Conservation (phyloP, 2,888 invertebrate genomes). For the Crioceris asparagi region DNA sequence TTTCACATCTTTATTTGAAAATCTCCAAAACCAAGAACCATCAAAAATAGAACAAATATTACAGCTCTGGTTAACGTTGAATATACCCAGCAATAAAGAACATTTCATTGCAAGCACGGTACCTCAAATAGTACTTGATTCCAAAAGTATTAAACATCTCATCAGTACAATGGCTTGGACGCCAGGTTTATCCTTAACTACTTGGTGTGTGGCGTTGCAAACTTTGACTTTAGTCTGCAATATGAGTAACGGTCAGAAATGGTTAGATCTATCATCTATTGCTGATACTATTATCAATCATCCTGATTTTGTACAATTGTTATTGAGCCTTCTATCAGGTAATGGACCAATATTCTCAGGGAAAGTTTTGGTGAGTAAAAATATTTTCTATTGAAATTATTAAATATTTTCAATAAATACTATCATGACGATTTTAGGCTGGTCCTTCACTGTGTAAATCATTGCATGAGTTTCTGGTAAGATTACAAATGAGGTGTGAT, state of each 20-base stretch:
- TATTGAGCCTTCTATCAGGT: slow-evolving; percentile 56
- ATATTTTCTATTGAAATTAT: neutral
- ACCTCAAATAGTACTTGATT: slow-evolving; percentile 55
- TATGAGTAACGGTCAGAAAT: slow-evolving; percentile 36
- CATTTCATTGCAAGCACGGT: slow-evolving; percentile 47
- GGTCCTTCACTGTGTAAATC: slow-evolving; percentile 68
- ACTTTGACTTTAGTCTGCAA: slow-evolving; percentile 64
- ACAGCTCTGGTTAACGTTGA: slow-evolving; percentile 65
- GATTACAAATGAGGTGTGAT: slow-evolving; percentile 57
- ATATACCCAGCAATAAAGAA: slow-evolving; percentile 49
- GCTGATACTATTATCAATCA: slow-evolving; percentile 54
- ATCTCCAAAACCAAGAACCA: slow-evolving; percentile 56
- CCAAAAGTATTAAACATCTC: slow-evolving; percentile 53
- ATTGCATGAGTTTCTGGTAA: slow-evolving; percentile 57
- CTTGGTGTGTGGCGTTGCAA: slow-evolving; percentile 72
- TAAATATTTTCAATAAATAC: neutral
- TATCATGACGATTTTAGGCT: slow-evolving; percentile 42
- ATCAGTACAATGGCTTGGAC: slow-evolving; percentile 56
- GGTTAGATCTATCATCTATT: slow-evolving; percentile 40
- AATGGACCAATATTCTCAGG: slow-evolving; percentile 45
- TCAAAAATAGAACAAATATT: slow-evolving; percentile 73
- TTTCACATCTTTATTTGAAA: slow-evolving; percentile 59
- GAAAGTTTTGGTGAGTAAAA: slow-evolving; percentile 42
- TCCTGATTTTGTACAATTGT: slow-evolving; percentile 54
- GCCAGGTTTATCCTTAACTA: slow-evolving; percentile 57